These are phyloP conservation scores for Mustela lutreola DNA, from an alignment of 2,113 vertebrate species.

Conservation along the genomic window DNA sequence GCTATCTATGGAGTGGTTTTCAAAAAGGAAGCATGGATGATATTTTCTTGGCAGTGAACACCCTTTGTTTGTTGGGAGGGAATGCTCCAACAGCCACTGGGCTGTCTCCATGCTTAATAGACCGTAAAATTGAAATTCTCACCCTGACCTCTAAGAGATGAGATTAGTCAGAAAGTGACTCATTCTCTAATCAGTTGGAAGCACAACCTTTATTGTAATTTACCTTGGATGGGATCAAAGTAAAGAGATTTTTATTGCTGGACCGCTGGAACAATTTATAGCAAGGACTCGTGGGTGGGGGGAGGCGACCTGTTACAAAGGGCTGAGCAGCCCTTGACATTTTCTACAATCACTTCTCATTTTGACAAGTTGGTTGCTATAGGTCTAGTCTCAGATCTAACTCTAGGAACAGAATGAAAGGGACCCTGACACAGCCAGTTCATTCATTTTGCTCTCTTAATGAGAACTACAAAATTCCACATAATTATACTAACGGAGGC, in stretches of 20 bases:
- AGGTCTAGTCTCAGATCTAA: constrained; percentile 17
- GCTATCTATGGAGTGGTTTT: constrained; percentile 60
- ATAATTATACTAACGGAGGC: constrained; percentile 14
- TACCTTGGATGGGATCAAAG: constrained; percentile 71
- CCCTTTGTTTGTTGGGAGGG: constrained; percentile 68
- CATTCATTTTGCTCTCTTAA: constrained; percentile 62
- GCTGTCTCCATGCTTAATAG: constrained; percentile 74
- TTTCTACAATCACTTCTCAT: constrained; percentile 11
- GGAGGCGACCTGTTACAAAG: neutral
- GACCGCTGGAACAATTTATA: constrained; percentile 49
- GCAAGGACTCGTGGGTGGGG: neutral
- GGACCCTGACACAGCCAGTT: neutral
- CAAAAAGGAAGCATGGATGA: constrained; percentile 50
- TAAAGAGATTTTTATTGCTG: constrained; percentile 60
- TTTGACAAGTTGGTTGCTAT: constrained; percentile 40
- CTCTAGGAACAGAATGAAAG: constrained; percentile 52
- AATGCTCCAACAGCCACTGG: constrained; percentile 42
- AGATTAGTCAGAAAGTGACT: constrained; percentile 82
- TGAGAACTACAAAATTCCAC: constrained; percentile 52
- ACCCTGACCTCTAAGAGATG: constrained; percentile 71
- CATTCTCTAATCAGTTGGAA: constrained; percentile 78
- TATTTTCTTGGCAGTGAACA: constrained; percentile 53
- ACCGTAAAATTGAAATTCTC: constrained; percentile 79
- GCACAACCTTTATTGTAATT: constrained; percentile 74
- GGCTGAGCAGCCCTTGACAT: constrained; percentile 18